Evolutionary conservation across 2,113 vertebrate species (phyloP).

Genomic region (Taxidea taxus): DNA sequence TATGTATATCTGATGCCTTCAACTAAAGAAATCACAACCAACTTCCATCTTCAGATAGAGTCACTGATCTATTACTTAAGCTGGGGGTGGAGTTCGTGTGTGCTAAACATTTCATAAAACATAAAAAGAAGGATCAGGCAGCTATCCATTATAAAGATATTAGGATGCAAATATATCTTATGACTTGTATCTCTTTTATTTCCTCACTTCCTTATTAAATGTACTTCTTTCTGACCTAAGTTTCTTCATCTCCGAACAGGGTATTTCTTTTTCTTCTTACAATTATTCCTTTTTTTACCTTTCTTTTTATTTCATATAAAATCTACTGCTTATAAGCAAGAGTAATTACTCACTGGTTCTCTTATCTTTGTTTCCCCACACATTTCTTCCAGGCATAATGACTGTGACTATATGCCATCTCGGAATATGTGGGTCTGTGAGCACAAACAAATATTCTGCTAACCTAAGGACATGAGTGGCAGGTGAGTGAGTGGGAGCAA

Average conservation of each 20-base stretch:
- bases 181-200: neutral
- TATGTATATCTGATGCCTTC: neutral
- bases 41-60: neutral
- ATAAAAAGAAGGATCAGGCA: neutral
- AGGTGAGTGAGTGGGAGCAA: constrained; percentile 45
- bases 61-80: neutral
- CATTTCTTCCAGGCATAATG: constrained; percentile 26
- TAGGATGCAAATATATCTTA: neutral
- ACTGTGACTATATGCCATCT: neutral
- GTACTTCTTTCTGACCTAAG: neutral
- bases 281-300: neutral
- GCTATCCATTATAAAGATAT: neutral
- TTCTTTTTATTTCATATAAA: constrained; percentile 3
- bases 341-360: constrained; percentile 22
- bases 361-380: neutral
- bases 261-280: neutral
- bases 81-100: neutral
- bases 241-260: neutral
- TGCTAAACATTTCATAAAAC: neutral
- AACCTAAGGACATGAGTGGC: neutral
- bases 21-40: neutral
- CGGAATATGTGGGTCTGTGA: neutral
- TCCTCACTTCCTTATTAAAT: neutral
- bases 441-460: constrained; percentile 29
- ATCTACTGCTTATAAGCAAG: neutral